A percentile compares a stretch with the other conserved stretches of the same genome.
phyloP scores from a whole-genome alignment of 1,140 invertebrate species.

The Drosophila novamexicana region DNA sequence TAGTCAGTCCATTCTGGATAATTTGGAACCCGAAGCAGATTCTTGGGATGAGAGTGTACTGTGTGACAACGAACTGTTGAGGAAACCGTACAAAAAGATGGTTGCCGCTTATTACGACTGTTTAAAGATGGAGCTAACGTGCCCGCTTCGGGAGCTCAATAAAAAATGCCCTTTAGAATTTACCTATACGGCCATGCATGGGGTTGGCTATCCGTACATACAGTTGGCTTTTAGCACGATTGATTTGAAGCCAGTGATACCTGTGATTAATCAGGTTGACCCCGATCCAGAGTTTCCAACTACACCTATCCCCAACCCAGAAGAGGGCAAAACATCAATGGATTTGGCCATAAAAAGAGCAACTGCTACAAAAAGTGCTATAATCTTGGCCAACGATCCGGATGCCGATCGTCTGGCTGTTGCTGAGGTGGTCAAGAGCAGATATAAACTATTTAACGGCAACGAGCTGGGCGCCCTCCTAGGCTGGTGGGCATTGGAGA shows the following conservation, averaged over 20 bases:
- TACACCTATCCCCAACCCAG: conserved; percentile 92
- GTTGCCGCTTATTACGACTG: conserved; percentile 51
- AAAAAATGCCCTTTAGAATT: conserved; percentile 58
- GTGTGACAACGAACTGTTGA: conserved; percentile 15
- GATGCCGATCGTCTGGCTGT: conserved; percentile 98
- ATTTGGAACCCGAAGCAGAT: conserved; percentile 86
- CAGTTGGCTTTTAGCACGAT: conserved; percentile 90
- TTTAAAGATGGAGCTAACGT: conserved; percentile 50
- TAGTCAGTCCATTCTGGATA: conserved; percentile 90
- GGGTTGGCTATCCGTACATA: conserved; percentile 95
- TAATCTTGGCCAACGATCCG: conserved; percentile 99
- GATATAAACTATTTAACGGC: conserved; percentile 97
- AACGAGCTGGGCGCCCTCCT: conserved; percentile 98
- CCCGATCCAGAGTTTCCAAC: conserved; percentile 97
- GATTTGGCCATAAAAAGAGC: conserved; percentile 94
- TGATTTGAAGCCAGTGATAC: conserved; percentile 90
- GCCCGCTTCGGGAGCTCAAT: conserved; percentile 34
- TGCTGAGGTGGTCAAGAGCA: conserved; percentile 89
- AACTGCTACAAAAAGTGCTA: conserved; percentile 87
- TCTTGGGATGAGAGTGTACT: conserved; percentile 55
- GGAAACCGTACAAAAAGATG: conserved; percentile 51
- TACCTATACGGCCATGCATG: conserved; percentile 98
- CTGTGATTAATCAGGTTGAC: conserved; percentile 93
- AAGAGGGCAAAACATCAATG: conserved; percentile 88
- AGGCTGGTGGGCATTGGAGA: conserved; percentile 95